Percentiles rank a stretch among this genome's conserved stretches.
Evolutionary conservation across 2,113 vertebrate species (phyloP).

Genomic region (Hippopotamus amphibius): DNA sequence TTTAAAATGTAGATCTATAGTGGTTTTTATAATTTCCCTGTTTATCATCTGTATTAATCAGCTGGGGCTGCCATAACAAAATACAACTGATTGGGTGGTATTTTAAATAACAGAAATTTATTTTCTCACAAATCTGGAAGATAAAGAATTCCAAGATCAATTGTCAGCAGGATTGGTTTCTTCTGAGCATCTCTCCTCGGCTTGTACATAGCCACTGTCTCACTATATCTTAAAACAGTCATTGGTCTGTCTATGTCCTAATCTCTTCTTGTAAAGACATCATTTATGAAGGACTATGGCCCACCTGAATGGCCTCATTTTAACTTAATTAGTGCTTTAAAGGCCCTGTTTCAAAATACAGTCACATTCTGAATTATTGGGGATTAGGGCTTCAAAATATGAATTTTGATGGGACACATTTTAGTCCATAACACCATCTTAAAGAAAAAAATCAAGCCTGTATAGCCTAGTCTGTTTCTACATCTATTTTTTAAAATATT

Average conservation of each 20-base stretch:
- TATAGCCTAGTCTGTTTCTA: slow-evolving; percentile 3
- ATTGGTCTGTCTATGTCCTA: background rate
- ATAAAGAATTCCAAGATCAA: background rate
- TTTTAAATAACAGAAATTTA: slow-evolving; percentile 34
- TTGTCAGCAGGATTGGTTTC: slow-evolving; percentile 13
- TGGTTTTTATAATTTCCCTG: slow-evolving; percentile 4
- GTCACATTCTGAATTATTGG: background rate
- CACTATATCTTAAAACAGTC: background rate
- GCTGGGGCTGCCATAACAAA: background rate
- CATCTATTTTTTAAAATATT: background rate
- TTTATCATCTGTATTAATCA: background rate
- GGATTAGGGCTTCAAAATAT: background rate
- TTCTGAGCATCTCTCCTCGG: slow-evolving; percentile 10
- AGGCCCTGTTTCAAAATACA: background rate
- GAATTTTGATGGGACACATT: background rate
- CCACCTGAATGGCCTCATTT: background rate
- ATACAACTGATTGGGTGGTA: background rate
- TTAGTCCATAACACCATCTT: background rate
- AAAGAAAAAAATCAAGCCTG: background rate
- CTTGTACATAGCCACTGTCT: background rate
- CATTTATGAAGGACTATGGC: background rate
- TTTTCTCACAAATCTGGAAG: slow-evolving; percentile 9
- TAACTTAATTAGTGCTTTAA: background rate
- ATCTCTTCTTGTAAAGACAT: background rate
- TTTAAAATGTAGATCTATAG: background rate